Evolutionary conservation across 2,888 invertebrate genomes (phyloP), one percentile per base, ranked within the genome.

Genomic region (Trileptium ribeirensis): DNA sequence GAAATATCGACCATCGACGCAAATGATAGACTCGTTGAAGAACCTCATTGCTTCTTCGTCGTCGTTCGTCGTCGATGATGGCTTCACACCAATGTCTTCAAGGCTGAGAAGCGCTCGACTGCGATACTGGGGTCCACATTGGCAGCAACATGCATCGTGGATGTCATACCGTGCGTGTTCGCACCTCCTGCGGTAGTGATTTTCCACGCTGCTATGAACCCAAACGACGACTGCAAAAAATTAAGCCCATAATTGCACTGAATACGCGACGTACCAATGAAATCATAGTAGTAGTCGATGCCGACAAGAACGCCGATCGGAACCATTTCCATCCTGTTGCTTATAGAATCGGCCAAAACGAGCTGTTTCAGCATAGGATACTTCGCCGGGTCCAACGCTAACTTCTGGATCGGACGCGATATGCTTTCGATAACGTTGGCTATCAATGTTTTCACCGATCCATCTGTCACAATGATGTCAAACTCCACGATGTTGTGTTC

Each of bases 281-380:
- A 75, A 8, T 51, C 51, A n/a, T 34, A 75, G 37, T 75, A 75
- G 77, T 75, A 75, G 77, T 75, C 77, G 39, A n/a, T 75, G 2
- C 77, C 77, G n/a, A 75, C 15, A 3, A 75, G n/a, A 38, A 75
- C 8, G 37, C 36, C 77, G n/a, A 36, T n/a, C 24, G 38, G n/a
- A 34, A 75, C 77, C 39, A 24, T 37, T 19, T 38, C 77, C 36
- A 8, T 34, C n/a, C 8, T 34, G 8, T 3, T 3, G 8, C 3
- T 15, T 3, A 38, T n/a, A 8, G 77, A 36, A 37, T 75, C 77
- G 36, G 77, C 77, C n/a, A 75, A n/a, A 2, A n/a, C 38, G 15
- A 75, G 15, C 39, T 75, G 38, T 8, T 36, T 33, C n/a, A 75
- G 15, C 31, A 75, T 33, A 8, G n/a, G 31, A 36, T 75, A 38